Percentiles rank a stretch among this genome's conserved stretches.
These are phyloP conservation scores for Standfussiana lucernea DNA, from an alignment of 2,888 invertebrate species.

Conservation along the genomic window DNA sequence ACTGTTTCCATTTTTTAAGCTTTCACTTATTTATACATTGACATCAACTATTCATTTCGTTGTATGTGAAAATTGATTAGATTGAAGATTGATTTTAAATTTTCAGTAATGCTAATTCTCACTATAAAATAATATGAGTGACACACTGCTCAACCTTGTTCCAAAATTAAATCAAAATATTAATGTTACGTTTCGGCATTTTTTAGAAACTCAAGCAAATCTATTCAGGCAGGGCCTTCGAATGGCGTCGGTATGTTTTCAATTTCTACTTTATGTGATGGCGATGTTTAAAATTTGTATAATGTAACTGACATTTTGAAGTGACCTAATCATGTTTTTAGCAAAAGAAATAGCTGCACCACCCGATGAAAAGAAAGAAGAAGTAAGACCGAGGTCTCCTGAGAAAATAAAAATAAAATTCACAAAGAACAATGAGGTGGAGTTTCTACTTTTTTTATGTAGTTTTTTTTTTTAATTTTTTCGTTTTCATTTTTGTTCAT, in stretches of 20 bases:
- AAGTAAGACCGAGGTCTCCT: slow-evolving; percentile 29
- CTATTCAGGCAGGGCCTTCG: slow-evolving; percentile 2
- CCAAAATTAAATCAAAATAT: not conserved
- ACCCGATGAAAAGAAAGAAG: slow-evolving; percentile 29
- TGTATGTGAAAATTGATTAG: too few species aligned
- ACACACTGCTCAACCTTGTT: not conserved
- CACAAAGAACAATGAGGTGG: slow-evolving; percentile 79
- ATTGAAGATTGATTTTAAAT: too few species aligned
- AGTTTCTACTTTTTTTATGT: not conserved
- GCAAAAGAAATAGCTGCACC: slow-evolving; percentile 48
- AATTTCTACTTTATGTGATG: not conserved
- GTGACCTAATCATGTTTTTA: slow-evolving; percentile 19
- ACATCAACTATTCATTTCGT: not conserved
- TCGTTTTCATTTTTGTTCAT: not conserved
- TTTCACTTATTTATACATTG: not conserved
- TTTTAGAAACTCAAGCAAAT: slow-evolving; percentile 47
- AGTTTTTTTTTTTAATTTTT: too few species aligned
- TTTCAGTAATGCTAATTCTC: not conserved
- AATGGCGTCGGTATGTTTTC: slow-evolving; percentile 40
- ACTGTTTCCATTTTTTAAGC: not conserved
- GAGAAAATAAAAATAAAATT: slow-evolving; percentile 82
- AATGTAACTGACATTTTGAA: not conserved
- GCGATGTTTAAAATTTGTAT: not conserved
- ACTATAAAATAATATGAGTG: not conserved
- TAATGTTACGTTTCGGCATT: slow-evolving; percentile 4